Evolutionary conservation across 2,888 invertebrate species (phyloP).

Genomic region (Cetonia aurata): DNA sequence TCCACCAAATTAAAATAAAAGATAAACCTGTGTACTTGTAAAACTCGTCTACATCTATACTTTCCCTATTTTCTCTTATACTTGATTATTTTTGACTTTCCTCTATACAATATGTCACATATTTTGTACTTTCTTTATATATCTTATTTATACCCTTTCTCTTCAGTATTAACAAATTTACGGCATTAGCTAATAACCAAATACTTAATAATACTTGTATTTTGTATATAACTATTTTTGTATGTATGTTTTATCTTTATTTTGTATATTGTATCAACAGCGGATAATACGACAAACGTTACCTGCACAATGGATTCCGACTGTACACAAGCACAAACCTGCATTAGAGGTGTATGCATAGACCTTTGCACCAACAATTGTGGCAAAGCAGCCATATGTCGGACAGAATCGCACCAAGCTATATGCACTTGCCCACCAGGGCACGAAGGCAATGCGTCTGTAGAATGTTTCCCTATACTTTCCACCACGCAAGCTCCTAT

Average conservation of each 20-base stretch:
- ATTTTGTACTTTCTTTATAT: conserved; percentile 19
- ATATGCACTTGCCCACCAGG: conserved; percentile 67
- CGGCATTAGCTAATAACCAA: conserved; percentile 50
- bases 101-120: conserved; percentile 25
- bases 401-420: conserved; percentile 68
- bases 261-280: conserved; percentile 65
- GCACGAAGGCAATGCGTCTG: conserved; percentile 69
- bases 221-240: conserved; percentile 57
- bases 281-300: conserved; percentile 64
- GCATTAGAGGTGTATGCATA: conserved; percentile 69
- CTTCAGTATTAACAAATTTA: conserved; percentile 44
- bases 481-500: conserved; percentile 35
- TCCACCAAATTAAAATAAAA: conserved; percentile 29
- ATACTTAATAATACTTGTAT: conserved; percentile 44
- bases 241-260: conserved; percentile 55
- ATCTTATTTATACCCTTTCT: conserved; percentile 27
- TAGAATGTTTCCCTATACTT: conserved; percentile 63
- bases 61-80: conserved; percentile 44
- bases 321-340: conserved; percentile 69
- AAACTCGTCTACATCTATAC: conserved; percentile 48
- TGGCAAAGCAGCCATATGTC: conserved; percentile 68
- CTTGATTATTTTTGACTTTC: conserved; percentile 32
- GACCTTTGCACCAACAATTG: conserved; percentile 68
- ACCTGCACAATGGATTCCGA: conserved; percentile 69
- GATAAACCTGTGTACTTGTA: conserved; percentile 43